A percentile compares a stretch with the other conserved stretches of the same genome.
phyloP scores from a whole-genome alignment of 1,140 invertebrate genomes.

The Calosoma granatense region DNA sequence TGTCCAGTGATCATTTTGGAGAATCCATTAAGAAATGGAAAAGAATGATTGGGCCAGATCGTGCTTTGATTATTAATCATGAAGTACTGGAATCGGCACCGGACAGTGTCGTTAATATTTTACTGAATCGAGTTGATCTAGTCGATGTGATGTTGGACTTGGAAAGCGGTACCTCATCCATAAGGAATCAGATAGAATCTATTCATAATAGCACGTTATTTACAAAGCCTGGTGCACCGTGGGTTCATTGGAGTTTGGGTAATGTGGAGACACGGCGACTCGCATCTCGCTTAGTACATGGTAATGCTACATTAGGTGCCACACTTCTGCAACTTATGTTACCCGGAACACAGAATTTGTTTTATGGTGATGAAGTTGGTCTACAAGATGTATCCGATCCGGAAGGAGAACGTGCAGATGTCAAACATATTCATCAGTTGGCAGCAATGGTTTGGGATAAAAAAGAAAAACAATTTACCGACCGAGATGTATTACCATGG shows the following conservation, averaged over 20 bases:
- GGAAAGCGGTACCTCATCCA: slow-evolving; percentile 40
- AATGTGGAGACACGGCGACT: slow-evolving; percentile 47
- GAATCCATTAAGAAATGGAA: slow-evolving; percentile 54
- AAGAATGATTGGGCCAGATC: slow-evolving; percentile 43
- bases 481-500: slow-evolving; percentile 43
- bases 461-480: slow-evolving; percentile 19
- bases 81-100: slow-evolving; percentile 40
- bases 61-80: slow-evolving; percentile 57
- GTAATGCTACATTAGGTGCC: slow-evolving; percentile 50
- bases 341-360: slow-evolving; percentile 68
- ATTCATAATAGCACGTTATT: slow-evolving; percentile 47
- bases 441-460: slow-evolving; percentile 51
- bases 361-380: slow-evolving; percentile 73
- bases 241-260: slow-evolving; percentile 69
- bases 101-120: slow-evolving; percentile 32
- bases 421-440: slow-evolving; percentile 52
- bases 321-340: slow-evolving; percentile 60
- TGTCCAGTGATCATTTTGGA: slow-evolving; percentile 34
- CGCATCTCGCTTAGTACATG: slow-evolving; percentile 37
- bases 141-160: slow-evolving; percentile 57
- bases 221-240: slow-evolving; percentile 48
- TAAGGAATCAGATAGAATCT: slow-evolving; percentile 46
- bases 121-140: slow-evolving; percentile 57
- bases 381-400: slow-evolving; percentile 37
- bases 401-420: slow-evolving; percentile 47